Conservation (phyloP, 64 coral and sea anemone genomes). For the Anthopleura sola region DNA sequence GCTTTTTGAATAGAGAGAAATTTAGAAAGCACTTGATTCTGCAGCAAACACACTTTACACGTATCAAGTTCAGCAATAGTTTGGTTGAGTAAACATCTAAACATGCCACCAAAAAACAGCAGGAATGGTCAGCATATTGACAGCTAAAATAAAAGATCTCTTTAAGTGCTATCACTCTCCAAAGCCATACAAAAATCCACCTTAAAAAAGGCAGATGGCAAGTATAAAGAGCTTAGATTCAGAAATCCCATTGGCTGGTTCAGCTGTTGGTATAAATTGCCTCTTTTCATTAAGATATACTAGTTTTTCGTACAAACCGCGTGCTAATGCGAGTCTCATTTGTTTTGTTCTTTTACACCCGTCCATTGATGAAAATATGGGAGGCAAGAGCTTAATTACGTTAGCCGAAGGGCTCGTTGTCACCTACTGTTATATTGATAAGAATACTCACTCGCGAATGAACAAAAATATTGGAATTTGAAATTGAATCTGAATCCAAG, state of each 20-base stretch:
- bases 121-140: neutral
- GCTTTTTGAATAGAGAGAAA: too few species aligned
- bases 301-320: neutral
- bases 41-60: too few species aligned
- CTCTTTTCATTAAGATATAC: neutral
- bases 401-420: neutral
- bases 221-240: neutral
- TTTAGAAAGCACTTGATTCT: neutral
- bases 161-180: neutral
- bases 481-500: too few species aligned
- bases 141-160: neutral
- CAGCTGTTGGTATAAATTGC: neutral
- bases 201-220: neutral
- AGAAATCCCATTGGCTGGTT: neutral
- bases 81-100: neutral
- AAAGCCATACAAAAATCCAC: neutral
- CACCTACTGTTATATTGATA: neutral
- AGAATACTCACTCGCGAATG: neutral
- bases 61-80: neutral
- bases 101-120: neutral
- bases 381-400: neutral
- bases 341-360: neutral
- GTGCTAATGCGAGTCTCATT: neutral
- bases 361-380: neutral
- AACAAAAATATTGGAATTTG: too few species aligned